A percentile compares a stretch with the other conserved stretches of the same genome.
These are phyloP conservation scores for Microtus montanus DNA, from an alignment of 2,113 vertebrate genomes.

Conservation along the genomic window DNA sequence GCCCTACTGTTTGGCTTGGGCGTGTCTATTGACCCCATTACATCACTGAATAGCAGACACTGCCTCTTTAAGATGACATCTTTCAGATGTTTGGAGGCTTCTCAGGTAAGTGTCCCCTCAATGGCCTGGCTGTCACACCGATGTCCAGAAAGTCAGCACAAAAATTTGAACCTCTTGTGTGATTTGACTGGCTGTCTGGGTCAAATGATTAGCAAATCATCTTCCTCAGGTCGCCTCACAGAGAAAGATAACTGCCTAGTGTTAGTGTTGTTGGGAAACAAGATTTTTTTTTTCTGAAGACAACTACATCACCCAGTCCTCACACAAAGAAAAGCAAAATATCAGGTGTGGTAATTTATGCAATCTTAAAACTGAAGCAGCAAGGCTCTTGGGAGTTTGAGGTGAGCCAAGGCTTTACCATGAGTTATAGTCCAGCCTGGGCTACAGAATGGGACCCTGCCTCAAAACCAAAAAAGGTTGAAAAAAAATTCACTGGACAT, in stretches of 20 bases:
- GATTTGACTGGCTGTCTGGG: not conserved
- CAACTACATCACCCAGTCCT: not conserved
- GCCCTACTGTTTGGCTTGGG: not conserved
- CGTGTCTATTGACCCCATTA: not conserved
- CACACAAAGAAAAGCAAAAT: not conserved
- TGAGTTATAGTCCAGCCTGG: not conserved
- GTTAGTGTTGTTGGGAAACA: not conserved
- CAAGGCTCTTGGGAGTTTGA: not conserved
- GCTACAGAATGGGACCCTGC: not conserved
- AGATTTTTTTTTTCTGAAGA: constrained; percentile 29
- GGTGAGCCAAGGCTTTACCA: not conserved
- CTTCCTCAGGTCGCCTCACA: not conserved
- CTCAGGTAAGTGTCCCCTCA: not conserved
- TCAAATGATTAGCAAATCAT: not conserved
- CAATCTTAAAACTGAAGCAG: not conserved
- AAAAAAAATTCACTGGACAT: not conserved
- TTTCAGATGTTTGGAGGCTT: not conserved
- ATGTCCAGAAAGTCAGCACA: not conserved
- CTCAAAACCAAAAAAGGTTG: not conserved
- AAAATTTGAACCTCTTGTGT: not conserved
- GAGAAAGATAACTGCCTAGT: not conserved
- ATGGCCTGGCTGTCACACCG: not conserved
- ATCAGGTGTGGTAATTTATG: not conserved
- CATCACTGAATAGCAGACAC: not conserved
- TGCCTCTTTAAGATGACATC: not conserved